Evolutionary conservation across 2,797 vertebrate genomes (phyloP), one percentile per base, ranked within the genome.

Genomic region (Periparus ater): DNA sequence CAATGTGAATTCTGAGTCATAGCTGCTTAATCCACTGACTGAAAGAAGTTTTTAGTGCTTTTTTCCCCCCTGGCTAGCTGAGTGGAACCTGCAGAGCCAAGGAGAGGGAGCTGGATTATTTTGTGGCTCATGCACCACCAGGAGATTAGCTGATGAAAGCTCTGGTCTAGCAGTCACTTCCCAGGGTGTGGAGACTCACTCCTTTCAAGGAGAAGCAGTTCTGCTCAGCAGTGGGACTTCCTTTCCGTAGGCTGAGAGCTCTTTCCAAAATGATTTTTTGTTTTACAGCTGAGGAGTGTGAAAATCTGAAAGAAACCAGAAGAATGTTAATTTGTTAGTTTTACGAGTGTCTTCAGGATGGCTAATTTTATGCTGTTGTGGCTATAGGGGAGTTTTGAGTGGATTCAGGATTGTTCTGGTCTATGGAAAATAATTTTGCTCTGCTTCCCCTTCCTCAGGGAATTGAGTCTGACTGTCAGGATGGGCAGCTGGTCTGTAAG

Each of bases 161-260:
- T 30, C 60, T 81, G 70, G 32, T 67, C 60, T 76, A 74, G 32
- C 63, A 74, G 72, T 57, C 45, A 17, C 70, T 94, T 88, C 74
- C 55, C 70, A 68, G 25, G 27, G 63, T 32, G 53, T 58, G 53
- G 60, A 81, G 63, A 51, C 1, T 2, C 26, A 27, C 9, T 66
- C 40, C 66, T 88, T 90, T 89, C 71, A 82, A 67, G 84, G 63
- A 91, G 77, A 71, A 82, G 55, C 34, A 25, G 23, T 58, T 90
- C 42, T 27, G 27, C 57, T 80, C 50, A 57, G 54, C 65, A 51
- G 9, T 16, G 40, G 30, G 55, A 70, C 47, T 91, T 80, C 58
- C 58, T 73, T n/a, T 54, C 22, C 1, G 0, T 21, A 73, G 42
- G 76, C 71, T 74, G 84, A 79, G 75, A 88, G 32, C 26, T 90